Evolutionary conservation across 2,113 vertebrate species (phyloP), one percentile per base, ranked within the genome.

Genomic region (Periophthalmus modestus): DNA sequence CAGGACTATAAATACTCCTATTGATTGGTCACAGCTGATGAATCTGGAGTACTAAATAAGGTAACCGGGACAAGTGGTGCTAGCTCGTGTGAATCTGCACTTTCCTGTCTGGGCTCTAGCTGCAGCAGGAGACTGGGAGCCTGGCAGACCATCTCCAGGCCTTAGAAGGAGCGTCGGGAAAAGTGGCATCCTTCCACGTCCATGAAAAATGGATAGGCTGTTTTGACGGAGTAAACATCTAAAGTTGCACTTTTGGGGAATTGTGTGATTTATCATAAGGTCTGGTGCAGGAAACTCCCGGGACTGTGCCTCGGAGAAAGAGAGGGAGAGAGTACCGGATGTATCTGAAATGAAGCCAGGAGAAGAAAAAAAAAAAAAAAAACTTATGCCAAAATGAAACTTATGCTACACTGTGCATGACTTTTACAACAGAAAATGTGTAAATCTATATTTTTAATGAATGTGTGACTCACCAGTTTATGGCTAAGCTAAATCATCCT

Each of bases 231-330:
- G 59, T 73, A 86, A 79, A 82, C 58, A 76, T 85, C 77, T 79
- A 76, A 85, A 66, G 78, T 74, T 74, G 80, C 82, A 82, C 71
- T 83, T 86, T 79, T 77, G 59, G 66, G 69, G 73, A 82, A 80
- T 55, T 75, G 80, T 79, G 71, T 50, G 58, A 86, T 86, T 87
- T 77, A 86, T 88, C 83, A 82, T 77, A 66, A 67, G 52, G 59
- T n/a, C 62, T 75, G 66, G 66, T 36, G 24, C 34, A 23, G 16
- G 34, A 74, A 67, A 72, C 54, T 55, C 21, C 2, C 55, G 71
- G 46, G 71, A 71, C 47, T 72, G 34, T 13, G 43, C 28, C 52
- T 48, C 18, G 55, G n/a, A 57, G 23, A 28, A 23, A 59, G 57
- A 65, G 13, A 69, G 48, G 63, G 47, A 65, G 66, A 19, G 67